Base-by-base conservation (phyloP, 2,797 vertebrate genomes). In the Myotis findleyi region DNA sequence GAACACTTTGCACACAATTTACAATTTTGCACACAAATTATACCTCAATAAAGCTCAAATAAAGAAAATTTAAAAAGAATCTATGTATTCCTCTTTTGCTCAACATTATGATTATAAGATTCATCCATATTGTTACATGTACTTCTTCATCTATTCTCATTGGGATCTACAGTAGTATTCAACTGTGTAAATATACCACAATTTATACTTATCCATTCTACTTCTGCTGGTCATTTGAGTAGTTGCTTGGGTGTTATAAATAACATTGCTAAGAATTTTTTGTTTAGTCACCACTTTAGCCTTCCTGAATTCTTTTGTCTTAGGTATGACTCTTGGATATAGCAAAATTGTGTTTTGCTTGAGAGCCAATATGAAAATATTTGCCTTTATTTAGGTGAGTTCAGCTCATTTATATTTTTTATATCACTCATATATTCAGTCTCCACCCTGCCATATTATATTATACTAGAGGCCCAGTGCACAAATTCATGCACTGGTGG, bases 331-430 rank as follows among this genome's bases (percentile, higher is more conserved):
- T 89, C 75, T 68, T 53, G 3, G 25, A 76, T 16, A 76, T 0
- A n/a, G 21, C 9, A 87, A 41, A 90, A 49, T 7, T 81, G 7
- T 82, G 16, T 71, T 95, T 71, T 79, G 38, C 53, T n/a, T 44
- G 44, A 69, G 17, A 87, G 51, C 20, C 51, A 87, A 64, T 73
- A n/a, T 81, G 59, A 91, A 89, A 87, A 76, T 53, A 80, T 69
- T 93, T 84, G 81, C 38, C 6, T 76, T 89, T 76, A 76, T 47
- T 73, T 73, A 79, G 69, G 36, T 71, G 77, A 59, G 14, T 93
- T 89, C 57, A 62, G 51, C 5, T 76, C 25, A 72, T 75, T 80
- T 62, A 72, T 69, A 44, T 23, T 27, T 92, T 87, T 68, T 79
- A 53, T 57, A 79, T 83, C 51, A 73, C 30, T 62, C 44, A 89